phyloP scores from a whole-genome alignment of 2,113 vertebrate species.

The Scopus umbretta region DNA sequence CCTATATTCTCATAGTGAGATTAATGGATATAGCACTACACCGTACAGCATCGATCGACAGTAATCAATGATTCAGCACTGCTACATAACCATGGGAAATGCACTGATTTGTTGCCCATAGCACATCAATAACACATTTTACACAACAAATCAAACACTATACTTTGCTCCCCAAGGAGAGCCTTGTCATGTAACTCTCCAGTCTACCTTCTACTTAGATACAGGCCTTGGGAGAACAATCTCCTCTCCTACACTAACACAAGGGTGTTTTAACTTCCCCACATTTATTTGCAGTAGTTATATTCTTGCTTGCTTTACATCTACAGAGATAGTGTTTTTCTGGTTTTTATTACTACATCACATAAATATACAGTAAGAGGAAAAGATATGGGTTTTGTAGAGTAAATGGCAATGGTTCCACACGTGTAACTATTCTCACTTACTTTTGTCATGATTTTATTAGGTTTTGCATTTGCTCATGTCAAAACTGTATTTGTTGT shows the following conservation, averaged over 20 bases:
- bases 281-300: not conserved
- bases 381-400: not conserved
- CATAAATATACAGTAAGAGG: not conserved
- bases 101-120: not conserved
- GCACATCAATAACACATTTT: not conserved
- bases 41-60: not conserved
- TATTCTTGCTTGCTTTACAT: not conserved
- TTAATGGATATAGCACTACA: not conserved
- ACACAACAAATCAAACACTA: not conserved
- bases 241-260: not conserved
- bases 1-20: not conserved
- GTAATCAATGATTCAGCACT: conserved; percentile 1
- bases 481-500: not conserved
- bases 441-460: not conserved
- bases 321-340: not conserved
- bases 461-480: not conserved
- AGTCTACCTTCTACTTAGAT: not conserved
- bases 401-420: not conserved
- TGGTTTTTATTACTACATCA: not conserved
- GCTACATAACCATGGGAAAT: not conserved
- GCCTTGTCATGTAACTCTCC: not conserved
- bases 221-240: not conserved
- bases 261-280: not conserved
- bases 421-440: fast-evolving
- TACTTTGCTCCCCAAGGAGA: not conserved